Percentiles rank a stretch among this genome's conserved stretches.
These are phyloP conservation scores for Saguinus midas DNA, from an alignment of 2,113 vertebrate species.

Conservation along the genomic window DNA sequence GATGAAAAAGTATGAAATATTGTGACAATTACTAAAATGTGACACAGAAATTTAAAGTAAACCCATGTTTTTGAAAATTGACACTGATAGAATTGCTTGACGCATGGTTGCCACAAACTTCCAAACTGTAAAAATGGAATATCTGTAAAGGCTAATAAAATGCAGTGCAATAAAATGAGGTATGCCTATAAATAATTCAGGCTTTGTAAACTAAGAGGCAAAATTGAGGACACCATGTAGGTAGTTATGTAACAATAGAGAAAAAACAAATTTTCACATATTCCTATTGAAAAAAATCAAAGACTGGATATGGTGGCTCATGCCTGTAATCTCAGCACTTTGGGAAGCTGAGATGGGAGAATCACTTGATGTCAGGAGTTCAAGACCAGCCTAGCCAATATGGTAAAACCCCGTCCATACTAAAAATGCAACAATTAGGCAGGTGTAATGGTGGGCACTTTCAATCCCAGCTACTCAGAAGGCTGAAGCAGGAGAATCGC, in stretches of 20 bases:
- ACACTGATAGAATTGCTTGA: neutral
- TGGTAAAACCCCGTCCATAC: no score
- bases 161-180: neutral
- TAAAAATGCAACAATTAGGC: no score
- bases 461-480: no score
- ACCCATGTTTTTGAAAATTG: neutral
- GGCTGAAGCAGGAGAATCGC: no score
- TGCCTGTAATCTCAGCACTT: no score
- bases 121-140: neutral
- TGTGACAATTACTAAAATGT: neutral
- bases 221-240: neutral
- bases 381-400: no score
- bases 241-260: neutral
- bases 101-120: neutral
- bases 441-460: fast-evolving
- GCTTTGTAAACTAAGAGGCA: neutral
- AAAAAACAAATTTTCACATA: neutral
- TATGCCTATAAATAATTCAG: neutral
- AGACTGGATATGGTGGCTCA: no score
- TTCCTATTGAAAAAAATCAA: neutral
- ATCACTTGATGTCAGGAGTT: no score
- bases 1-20: neutral
- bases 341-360: no score
- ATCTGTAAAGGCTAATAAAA: neutral
- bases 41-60: neutral